Evolutionary conservation across 2,113 vertebrate species (phyloP).

Genomic region (Astur gentilis): DNA sequence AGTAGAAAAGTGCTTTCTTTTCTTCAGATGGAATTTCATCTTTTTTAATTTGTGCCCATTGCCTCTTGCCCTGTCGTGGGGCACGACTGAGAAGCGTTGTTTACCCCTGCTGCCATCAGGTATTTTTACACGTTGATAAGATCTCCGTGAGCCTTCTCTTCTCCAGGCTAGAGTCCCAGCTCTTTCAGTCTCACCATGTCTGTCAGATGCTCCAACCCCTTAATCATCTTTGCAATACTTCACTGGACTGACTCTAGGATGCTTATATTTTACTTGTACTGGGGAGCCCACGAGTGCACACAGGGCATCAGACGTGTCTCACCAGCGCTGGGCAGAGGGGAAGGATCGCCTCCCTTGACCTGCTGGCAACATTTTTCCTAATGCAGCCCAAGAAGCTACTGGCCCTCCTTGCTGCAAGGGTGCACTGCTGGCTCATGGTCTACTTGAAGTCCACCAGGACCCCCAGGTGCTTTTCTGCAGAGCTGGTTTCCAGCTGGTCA

Average conservation of each 20-base stretch:
- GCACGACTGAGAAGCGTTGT: not conserved
- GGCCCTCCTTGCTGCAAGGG: not conserved
- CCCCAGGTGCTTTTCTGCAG: not conserved
- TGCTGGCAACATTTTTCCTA: not conserved
- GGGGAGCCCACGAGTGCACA: not conserved
- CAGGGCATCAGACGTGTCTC: not conserved
- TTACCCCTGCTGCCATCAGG: not conserved
- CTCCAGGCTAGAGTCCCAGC: not conserved
- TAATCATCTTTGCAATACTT: not conserved
- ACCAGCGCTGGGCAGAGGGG: not conserved
- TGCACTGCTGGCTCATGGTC: not conserved
- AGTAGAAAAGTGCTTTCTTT: not conserved
- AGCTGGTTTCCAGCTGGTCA: not conserved
- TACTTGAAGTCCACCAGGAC: not conserved
- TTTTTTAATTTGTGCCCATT: not conserved
- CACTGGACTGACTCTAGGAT: not conserved
- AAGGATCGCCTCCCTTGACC: not conserved
- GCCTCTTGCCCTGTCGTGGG: not conserved
- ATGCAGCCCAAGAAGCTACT: not conserved
- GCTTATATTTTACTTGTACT: not conserved
- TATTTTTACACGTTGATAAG: not conserved
- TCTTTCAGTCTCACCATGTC: not conserved
- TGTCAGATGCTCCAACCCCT: not conserved
- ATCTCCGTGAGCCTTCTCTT: not conserved
- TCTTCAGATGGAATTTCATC: not conserved